Base-by-base conservation (phyloP, 1,140 invertebrate genomes). In the Conus betulinus region DNA sequence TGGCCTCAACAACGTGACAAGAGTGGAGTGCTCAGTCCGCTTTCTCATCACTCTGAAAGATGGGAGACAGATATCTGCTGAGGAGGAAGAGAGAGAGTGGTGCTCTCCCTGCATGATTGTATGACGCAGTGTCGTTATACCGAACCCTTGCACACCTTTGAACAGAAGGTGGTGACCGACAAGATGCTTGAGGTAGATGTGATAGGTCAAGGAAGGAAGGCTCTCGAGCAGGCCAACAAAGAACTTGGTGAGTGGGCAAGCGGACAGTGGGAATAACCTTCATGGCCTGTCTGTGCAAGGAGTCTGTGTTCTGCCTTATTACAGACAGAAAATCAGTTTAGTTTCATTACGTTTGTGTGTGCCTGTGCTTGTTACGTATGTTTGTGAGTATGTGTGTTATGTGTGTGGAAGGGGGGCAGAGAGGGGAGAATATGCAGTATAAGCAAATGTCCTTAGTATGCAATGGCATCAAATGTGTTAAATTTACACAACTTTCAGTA, bases 141-240 rank as follows among this genome's bases (percentile, higher is more conserved):
- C 95, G 97, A 95, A 96, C 97, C 95, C 5, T 96, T 96, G 92
- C 96, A 95, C 96, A 97, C 96, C 94, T 98, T 96, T 96, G 96
- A 94, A 13, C 90, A 97, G 91, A 96, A 96, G 88, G 94, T 96
- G 71, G 94, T 96, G 83, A 96, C 97, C 39, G 97, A 97, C 79
- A 94, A 96, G 10, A 98, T 98, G 97, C 97, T 96, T 95, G 97
- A 97, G 92, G 97, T 99, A 5, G 97, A 99, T 94, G 95, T 99
- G 8, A 91, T 98, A 85, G 96, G 96, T 85, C 92, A 97, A 91
- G 98, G 98, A 10, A 97, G 96, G 92, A 93, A 96, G 89, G 98
- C 98, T 15, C 95, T 99, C 90, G 97, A 98, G 93, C 96, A 97
- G 92, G 97, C 98, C 1, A 99, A 98, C 95, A 93, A 96, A 84